Evolutionary conservation across 2,113 vertebrate species (phyloP), one percentile per base, ranked within the genome.

Genomic region (Gallinago jamesoni): DNA sequence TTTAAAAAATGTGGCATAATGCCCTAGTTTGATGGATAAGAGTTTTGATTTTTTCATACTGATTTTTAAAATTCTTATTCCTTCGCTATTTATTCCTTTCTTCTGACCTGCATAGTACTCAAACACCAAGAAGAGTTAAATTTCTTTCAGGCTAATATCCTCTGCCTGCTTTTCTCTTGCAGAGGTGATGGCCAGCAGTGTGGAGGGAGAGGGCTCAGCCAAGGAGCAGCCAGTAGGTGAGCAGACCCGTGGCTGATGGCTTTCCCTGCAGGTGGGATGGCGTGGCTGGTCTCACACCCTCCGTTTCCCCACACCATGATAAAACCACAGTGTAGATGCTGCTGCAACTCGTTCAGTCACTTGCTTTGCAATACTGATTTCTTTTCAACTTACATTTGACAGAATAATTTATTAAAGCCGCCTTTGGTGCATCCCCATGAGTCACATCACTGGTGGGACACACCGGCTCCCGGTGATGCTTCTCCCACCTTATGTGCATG

Each of bases 351-450:
- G 55, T 30, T 39, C 2, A 18, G 82, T 6, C 23, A 1, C 43
- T 59, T 39, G 8, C 35, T 86, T 48, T 8, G 63, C 70, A 5
- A 2, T 21, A 8, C 17, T 72, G 56, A 1, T 74, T 85, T 63
- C 66, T 48, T 57, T 30, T 60, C 9, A 3, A 0, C 3, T 72
- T 12, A 1, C 0, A 0, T 57, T 63, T 67, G 25, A 6, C 1
- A 6, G 52, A 18, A 4, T 10, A 30, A 39, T 35, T 22, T 13
- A 10, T 48, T 30, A 16, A 27, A 85, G 39, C 17, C 6, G 1
- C 3, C 0, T 10, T 1, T 3, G 67, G 62, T 2, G 4, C 47
- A 4, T 39, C 43, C 33, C 1, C 14, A 0, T 0, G 10, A 17
- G n/a, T 53, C 47, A 2, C 1, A 0, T 4, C 50, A 7, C 67